A percentile compares a stretch with the other conserved stretches of the same genome.
Conservation (phyloP, 2,888 invertebrate genomes). For the Harpalus rubripes region DNA sequence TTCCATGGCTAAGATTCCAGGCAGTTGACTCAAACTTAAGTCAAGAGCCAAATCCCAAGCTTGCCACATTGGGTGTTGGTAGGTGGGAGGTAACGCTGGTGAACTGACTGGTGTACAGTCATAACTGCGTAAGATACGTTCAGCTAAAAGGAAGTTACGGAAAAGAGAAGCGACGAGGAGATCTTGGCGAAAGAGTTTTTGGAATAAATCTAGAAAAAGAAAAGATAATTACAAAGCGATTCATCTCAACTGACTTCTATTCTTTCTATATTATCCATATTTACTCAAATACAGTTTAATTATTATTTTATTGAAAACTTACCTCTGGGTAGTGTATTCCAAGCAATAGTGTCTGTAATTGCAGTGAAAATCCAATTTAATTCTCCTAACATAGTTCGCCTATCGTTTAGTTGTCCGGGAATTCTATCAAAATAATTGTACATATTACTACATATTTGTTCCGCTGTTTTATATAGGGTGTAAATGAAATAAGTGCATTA, state of each 20-base stretch:
- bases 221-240: constrained; percentile 22
- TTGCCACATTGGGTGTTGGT: constrained; percentile 95
- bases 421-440: no score
- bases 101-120: constrained; percentile 98
- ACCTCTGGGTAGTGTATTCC: constrained; percentile 96
- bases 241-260: no score
- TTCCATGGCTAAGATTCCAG: constrained; percentile 84
- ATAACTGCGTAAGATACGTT: constrained; percentile 96
- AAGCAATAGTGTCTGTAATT: constrained; percentile 99
- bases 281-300: no score
- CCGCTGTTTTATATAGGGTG: no score
- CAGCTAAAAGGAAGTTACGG: constrained; percentile 97
- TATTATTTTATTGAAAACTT: constrained; percentile 57
- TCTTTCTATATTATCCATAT: no score
- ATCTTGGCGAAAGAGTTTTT: constrained; percentile 97
- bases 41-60: constrained; percentile 99
- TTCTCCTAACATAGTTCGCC: constrained; percentile 98
- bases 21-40: constrained; percentile 94
- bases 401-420: constrained; percentile 95
- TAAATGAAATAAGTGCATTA: no score
- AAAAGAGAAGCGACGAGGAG: constrained; percentile 98
- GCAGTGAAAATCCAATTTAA: constrained; percentile 99
- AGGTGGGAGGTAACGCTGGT: constrained; percentile 94
- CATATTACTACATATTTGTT: no score
- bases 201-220: constrained; percentile 88